Evolutionary conservation across 1,140 invertebrate genomes (phyloP).

Genomic region (Pseudomyrmex pallidus): DNA sequence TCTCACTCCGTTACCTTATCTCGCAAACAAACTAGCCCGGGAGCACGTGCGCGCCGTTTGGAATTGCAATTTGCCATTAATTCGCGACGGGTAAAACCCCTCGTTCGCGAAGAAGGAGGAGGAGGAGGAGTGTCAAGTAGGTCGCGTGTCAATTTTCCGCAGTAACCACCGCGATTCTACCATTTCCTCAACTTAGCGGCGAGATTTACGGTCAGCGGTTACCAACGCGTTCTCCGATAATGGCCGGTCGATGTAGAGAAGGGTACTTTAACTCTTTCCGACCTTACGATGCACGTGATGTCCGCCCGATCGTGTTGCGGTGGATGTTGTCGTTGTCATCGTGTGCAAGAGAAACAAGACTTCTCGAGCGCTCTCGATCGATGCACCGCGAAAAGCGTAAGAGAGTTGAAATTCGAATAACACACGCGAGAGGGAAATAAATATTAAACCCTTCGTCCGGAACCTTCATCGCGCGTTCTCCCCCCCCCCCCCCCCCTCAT

Average conservation of each 20-base stretch:
- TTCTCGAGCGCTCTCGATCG: neutral
- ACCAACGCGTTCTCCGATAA: conserved; percentile 46
- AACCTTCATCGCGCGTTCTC: too few species aligned
- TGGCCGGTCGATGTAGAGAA: conserved; percentile 24
- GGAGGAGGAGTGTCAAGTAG: conserved; percentile 19
- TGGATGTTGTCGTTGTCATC: conserved; percentile 1
- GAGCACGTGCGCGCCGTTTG: neutral
- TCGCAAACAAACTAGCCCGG: neutral
- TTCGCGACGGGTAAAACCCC: neutral
- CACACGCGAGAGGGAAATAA: neutral
- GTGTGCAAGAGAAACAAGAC: neutral
- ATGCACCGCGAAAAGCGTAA: neutral
- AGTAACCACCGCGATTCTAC: conserved; percentile 11
- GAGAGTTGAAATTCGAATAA: neutral
- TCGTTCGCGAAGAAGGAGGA: too few species aligned
- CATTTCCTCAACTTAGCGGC: conserved; percentile 23
- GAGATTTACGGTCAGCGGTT: conserved; percentile 49
- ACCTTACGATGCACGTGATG: conserved; percentile 33
- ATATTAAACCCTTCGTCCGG: neutral
- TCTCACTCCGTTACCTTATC: neutral
- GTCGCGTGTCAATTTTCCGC: conserved; percentile 24
- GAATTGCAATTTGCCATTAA: neutral
- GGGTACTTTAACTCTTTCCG: conserved; percentile 36
- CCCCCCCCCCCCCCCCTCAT: neutral
- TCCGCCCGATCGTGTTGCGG: conserved; percentile 1